These are phyloP conservation scores for Morpho helenor DNA, from an alignment of 2,888 invertebrate genomes.

Conservation along the genomic window DNA sequence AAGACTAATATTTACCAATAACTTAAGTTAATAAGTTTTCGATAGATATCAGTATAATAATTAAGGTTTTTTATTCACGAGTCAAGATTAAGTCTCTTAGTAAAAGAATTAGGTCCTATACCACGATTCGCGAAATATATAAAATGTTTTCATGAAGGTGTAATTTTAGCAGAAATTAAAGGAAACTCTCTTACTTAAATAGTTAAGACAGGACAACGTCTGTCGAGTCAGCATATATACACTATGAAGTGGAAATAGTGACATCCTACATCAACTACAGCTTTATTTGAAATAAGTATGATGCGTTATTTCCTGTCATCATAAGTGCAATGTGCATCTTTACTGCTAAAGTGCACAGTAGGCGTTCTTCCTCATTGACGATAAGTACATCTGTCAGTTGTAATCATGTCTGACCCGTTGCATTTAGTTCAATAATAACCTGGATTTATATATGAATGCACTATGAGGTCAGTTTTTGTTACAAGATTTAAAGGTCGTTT, in stretches of 20 bases:
- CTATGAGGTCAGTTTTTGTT: constrained; percentile 6
- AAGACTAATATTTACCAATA: too few species aligned
- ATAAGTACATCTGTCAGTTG: constrained; percentile 39
- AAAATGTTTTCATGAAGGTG: too few species aligned
- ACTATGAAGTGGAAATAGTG: not conserved
- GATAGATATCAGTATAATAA: too few species aligned
- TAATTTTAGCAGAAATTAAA: too few species aligned
- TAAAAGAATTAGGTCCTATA: too few species aligned
- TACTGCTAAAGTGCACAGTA: constrained; percentile 33
- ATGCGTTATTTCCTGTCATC: constrained; percentile 41
- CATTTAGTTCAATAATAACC: constrained; percentile 20
- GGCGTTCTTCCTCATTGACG: constrained; percentile 65
- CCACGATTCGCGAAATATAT: too few species aligned
- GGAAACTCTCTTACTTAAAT: too few species aligned
- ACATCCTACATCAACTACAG: constrained; percentile 19
- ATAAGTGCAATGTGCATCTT: constrained; percentile 43
- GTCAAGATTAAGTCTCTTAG: too few species aligned
- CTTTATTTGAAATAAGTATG: constrained; percentile 19
- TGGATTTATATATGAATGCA: not conserved
- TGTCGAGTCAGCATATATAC: not conserved
- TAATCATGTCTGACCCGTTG: constrained; percentile 23
- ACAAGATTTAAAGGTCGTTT: constrained; percentile 9
- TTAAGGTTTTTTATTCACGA: too few species aligned
- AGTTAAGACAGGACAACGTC: too few species aligned
- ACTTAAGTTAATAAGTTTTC: too few species aligned